Evolutionary conservation across 1,140 invertebrate species (phyloP).

Genomic region (Antheraea mylitta): DNA sequence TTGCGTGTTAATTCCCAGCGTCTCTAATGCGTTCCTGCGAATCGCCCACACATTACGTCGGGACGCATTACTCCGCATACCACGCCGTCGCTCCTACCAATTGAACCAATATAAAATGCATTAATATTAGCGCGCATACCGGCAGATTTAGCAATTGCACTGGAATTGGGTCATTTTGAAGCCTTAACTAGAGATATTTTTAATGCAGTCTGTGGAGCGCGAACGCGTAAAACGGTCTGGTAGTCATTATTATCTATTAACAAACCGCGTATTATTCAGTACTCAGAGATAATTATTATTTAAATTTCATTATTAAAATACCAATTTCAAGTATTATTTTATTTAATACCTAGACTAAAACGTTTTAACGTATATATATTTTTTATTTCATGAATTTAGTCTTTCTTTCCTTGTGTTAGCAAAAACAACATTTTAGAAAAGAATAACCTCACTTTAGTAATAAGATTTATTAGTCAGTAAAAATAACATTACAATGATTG

Average conservation of each 20-base stretch:
- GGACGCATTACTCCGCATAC: conserved; percentile 46
- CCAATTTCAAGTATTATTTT: no score
- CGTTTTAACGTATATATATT: no score
- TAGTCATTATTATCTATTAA: conserved; percentile 17
- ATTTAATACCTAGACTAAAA: no score
- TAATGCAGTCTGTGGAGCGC: conserved; percentile 10
- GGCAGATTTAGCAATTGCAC: conserved; percentile 55
- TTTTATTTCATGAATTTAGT: no score
- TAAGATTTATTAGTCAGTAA: no score
- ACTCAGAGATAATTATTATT: no score
- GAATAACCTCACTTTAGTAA: no score
- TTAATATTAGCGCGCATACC: conserved; percentile 62
- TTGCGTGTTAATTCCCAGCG: conserved; percentile 60
- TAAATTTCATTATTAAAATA: no score
- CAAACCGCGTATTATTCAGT: no score
- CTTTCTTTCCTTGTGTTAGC: no score
- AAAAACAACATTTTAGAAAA: no score
- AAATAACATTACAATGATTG: no score
- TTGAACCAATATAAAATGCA: conserved; percentile 78
- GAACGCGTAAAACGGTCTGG: conserved; percentile 29
- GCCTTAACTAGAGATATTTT: conserved; percentile 38
- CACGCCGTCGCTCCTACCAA: conserved; percentile 68
- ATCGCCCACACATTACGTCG: conserved; percentile 64
- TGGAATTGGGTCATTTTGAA: conserved; percentile 66
- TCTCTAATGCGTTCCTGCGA: conserved; percentile 68